Evolutionary conservation across 2,113 vertebrate species (phyloP).

Genomic region (Lophotis ruficrista): DNA sequence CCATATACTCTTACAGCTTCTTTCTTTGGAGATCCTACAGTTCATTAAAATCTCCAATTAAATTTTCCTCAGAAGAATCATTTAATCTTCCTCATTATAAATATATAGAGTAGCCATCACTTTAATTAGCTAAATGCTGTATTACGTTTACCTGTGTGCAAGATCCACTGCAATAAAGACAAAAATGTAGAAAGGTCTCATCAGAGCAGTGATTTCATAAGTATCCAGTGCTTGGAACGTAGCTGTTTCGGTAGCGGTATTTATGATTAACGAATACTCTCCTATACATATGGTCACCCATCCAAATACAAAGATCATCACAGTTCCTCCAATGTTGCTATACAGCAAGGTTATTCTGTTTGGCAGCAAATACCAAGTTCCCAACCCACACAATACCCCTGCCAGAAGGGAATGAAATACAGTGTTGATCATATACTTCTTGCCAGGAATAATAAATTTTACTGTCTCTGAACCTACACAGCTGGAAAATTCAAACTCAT

Average conservation of each 20-base stretch:
- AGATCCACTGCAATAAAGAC: conserved; percentile 92
- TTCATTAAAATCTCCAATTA: not conserved
- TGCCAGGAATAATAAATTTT: conserved; percentile 92
- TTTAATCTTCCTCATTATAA: not conserved
- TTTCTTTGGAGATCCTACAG: not conserved
- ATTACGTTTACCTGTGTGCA: conserved; percentile 84
- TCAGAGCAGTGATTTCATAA: conserved; percentile 93
- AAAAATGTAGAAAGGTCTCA: conserved; percentile 92
- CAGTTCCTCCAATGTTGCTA: conserved; percentile 79
- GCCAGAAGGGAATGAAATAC: conserved; percentile 89
- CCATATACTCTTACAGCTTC: not conserved
- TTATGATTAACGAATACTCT: conserved; percentile 93
- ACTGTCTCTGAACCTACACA: conserved; percentile 92
- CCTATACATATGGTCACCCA: conserved; percentile 95
- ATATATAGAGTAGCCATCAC: not conserved
- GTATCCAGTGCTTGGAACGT: conserved; percentile 95
- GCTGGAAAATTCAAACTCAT: conserved; percentile 94
- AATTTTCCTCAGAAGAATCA: not conserved
- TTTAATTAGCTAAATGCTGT: not conserved
- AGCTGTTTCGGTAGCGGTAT: conserved; percentile 93
- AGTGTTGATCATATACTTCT: conserved; percentile 87
- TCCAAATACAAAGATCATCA: conserved; percentile 87
- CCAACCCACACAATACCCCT: conserved; percentile 89
- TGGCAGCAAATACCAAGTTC: conserved; percentile 94
- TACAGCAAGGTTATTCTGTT: conserved; percentile 86